A percentile compares a stretch with the other conserved stretches of the same genome.
Evolutionary conservation across 2,888 invertebrate species (phyloP).

Genomic region (Apodemia zela): DNA sequence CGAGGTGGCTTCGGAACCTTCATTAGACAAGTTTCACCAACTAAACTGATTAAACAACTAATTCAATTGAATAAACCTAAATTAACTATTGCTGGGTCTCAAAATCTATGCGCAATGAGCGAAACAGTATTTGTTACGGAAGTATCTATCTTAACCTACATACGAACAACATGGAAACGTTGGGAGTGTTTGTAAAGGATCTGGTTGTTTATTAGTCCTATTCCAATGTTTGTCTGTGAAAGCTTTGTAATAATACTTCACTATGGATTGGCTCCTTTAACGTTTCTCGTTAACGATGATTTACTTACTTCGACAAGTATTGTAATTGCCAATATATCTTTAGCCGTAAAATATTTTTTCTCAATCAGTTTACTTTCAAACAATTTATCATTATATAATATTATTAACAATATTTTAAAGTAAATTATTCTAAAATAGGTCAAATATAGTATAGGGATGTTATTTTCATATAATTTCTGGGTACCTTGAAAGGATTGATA

Average conservation of each 20-base stretch:
- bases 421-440: too few relatives aligned
- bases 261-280: not conserved
- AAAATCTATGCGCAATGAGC: not conserved
- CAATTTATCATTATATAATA: not conserved
- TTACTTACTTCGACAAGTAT: not conserved
- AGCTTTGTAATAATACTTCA: slow-evolving; percentile 5
- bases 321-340: not conserved
- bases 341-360: not conserved
- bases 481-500: too few relatives aligned
- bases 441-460: too few relatives aligned
- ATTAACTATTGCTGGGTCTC: slow-evolving; percentile 8
- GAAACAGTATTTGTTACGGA: not conserved
- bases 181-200: not conserved
- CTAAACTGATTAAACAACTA: slow-evolving; percentile 23
- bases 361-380: not conserved
- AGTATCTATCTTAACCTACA: slow-evolving; percentile 4
- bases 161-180: not conserved
- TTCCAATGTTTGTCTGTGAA: slow-evolving; percentile 2
- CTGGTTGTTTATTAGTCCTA: not conserved
- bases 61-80: slow-evolving; percentile 18
- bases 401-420: too few relatives aligned
- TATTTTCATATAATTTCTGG: too few relatives aligned
- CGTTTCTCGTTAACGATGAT: not conserved
- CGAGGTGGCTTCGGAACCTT: slow-evolving; percentile 2
- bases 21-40: slow-evolving; percentile 23